Conservation (phyloP, 2,113 vertebrate species). For the Ia io region DNA sequence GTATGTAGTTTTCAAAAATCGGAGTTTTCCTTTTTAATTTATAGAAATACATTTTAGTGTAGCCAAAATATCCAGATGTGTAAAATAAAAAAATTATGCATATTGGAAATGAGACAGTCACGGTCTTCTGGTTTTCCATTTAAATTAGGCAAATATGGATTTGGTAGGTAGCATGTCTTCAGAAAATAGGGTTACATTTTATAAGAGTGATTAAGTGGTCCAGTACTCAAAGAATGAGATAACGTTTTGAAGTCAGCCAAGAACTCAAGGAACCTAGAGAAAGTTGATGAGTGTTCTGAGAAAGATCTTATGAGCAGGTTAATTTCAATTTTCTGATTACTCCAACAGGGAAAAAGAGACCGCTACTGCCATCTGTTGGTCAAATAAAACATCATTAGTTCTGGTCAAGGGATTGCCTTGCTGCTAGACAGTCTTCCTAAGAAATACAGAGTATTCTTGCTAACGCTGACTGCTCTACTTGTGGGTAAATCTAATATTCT, state of each 20-base stretch:
- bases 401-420: neutral
- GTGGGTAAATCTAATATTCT: neutral
- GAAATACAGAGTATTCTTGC: neutral
- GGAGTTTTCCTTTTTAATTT: constrained; percentile 7
- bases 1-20: constrained; percentile 20
- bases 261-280: constrained; percentile 69
- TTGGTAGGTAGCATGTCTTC: constrained; percentile 44
- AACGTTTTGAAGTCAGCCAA: constrained; percentile 58
- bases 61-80: constrained; percentile 38
- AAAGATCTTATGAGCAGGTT: constrained; percentile 10
- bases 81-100: constrained; percentile 50
- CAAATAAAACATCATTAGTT: constrained; percentile 45
- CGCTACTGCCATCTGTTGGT: constrained; percentile 86
- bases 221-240: constrained; percentile 32
- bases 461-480: neutral
- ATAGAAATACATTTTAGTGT: constrained; percentile 32
- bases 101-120: constrained; percentile 30
- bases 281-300: constrained; percentile 47
- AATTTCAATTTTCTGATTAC: neutral
- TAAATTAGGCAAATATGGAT: constrained; percentile 65
- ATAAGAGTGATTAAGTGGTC: constrained; percentile 63
- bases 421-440: neutral
- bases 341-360: constrained; percentile 65
- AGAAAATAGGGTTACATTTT: constrained; percentile 66
- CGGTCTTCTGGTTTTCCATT: constrained; percentile 37